phyloP scores from a whole-genome alignment of 64 coral and sea anemone genomes.

The Montipora sp. region DNA sequence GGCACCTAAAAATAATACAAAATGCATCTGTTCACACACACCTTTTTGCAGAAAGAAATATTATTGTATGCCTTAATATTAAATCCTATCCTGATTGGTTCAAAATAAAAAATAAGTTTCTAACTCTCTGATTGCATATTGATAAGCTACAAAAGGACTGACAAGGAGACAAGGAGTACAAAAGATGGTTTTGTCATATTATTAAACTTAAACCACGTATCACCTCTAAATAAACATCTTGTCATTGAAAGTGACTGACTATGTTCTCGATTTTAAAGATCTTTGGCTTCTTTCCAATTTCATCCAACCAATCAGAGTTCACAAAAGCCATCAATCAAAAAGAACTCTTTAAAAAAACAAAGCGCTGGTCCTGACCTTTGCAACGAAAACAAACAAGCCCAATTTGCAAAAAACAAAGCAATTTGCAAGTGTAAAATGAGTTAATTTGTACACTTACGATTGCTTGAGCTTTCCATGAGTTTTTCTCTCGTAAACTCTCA shows the following conservation, averaged over 20 bases:
- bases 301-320: background rate
- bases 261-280: no score
- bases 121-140: background rate
- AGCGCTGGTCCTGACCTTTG: background rate
- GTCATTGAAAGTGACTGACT: no score
- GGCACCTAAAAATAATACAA: no score
- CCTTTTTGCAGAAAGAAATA: no score
- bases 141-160: background rate
- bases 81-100: background rate
- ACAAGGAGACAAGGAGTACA: background rate
- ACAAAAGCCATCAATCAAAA: background rate
- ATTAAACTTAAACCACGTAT: no score
- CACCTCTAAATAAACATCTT: no score
- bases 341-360: background rate
- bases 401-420: background rate
- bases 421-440: background rate
- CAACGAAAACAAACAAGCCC: background rate
- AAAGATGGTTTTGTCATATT: no score
- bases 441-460: slow-evolving; percentile 69
- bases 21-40: no score
- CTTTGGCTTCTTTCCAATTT: background rate
- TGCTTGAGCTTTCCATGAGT: slow-evolving; percentile 78
- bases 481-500: slow-evolving; percentile 90
- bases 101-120: background rate
- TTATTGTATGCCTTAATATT: background rate